These are phyloP conservation scores for Catocala fraxini DNA, from an alignment of 2,888 invertebrate genomes.

Conservation along the genomic window DNA sequence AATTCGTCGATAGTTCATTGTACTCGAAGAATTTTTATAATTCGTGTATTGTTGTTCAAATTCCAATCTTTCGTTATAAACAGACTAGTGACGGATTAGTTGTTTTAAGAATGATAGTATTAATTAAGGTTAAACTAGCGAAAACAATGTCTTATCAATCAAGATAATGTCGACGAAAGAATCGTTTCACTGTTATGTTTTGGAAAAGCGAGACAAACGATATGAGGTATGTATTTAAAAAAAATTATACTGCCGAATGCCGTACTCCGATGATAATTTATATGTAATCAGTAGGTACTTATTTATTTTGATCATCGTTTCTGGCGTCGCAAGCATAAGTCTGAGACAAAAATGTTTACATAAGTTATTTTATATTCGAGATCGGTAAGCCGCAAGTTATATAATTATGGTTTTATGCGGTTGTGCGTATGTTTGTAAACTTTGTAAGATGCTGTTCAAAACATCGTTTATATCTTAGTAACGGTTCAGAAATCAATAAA, in stretches of 20 bases:
- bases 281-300: neutral
- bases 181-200: conserved; percentile 17
- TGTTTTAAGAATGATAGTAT: conserved; percentile 30
- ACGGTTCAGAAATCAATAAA: conserved; percentile 35
- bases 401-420: too few species aligned
- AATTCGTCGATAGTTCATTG: conserved; percentile 8
- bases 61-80: conserved; percentile 23
- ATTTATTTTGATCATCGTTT: neutral
- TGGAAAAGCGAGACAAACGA: conserved; percentile 27
- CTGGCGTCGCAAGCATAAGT: too few species aligned
- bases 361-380: neutral
- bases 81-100: conserved; percentile 16
- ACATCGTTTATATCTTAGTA: conserved; percentile 16
- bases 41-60: conserved; percentile 8
- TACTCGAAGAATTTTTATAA: conserved; percentile 17
- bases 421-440: conserved; percentile 11
- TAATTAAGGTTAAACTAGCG: conserved; percentile 45
- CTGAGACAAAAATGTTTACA: too few species aligned
- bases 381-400: conserved; percentile 20
- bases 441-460: conserved; percentile 15
- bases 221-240: neutral
- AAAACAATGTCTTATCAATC: conserved; percentile 47
- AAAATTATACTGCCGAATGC: neutral
- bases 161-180: conserved; percentile 36
- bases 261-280: neutral